Evolutionary conservation across 2,113 vertebrate genomes (phyloP).

Genomic region (Eolophus roseicapilla): DNA sequence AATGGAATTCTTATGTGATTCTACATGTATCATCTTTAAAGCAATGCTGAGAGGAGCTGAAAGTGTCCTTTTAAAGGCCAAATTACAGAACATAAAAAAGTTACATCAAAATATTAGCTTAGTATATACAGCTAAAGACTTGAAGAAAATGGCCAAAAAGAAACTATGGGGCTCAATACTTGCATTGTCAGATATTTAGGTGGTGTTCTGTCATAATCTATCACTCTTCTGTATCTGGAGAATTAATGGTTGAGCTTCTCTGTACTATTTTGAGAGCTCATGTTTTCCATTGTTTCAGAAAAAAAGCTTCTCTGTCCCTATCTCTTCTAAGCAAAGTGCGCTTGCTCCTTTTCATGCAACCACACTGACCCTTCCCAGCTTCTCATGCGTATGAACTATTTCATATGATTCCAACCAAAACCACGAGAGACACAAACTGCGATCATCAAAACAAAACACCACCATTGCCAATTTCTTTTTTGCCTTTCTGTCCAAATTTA

Average conservation of each 20-base stretch:
- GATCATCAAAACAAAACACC: background rate
- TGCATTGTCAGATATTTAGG: background rate
- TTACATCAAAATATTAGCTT: background rate
- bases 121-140: background rate
- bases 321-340: background rate
- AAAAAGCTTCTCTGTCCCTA: background rate
- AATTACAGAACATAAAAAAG: background rate
- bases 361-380: background rate
- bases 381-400: background rate
- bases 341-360: background rate
- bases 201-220: background rate
- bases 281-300: background rate
- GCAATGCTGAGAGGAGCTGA: background rate
- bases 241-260: background rate
- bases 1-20: accelerated
- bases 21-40: background rate
- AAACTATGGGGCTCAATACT: background rate
- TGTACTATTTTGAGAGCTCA: background rate
- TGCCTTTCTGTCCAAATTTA: background rate
- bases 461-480: background rate
- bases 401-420: background rate
- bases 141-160: background rate
- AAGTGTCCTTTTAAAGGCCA: background rate
- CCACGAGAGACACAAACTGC: accelerated
- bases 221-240: background rate